phyloP scores from a whole-genome alignment of 1,140 invertebrate species.

The Diuraphis noxia region DNA sequence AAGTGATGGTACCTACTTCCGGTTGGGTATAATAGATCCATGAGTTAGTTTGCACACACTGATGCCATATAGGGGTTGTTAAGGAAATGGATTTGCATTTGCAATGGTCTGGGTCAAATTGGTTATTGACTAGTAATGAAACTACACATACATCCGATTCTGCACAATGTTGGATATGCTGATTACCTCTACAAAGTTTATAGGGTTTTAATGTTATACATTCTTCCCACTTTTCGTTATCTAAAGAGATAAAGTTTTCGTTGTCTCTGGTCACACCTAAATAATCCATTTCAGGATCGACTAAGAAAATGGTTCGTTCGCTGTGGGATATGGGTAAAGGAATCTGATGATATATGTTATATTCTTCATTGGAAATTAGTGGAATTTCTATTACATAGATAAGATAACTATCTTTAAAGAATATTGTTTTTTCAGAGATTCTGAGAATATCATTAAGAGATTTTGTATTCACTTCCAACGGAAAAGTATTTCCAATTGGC shows the following conservation, averaged over 20 bases:
- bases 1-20: too few species aligned
- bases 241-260: neutral
- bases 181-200: neutral
- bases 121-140: too few species aligned
- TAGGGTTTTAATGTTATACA: neutral
- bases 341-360: neutral
- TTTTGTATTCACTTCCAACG: too few species aligned
- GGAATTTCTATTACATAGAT: too few species aligned
- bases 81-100: too few species aligned
- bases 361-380: too few species aligned
- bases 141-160: too few species aligned
- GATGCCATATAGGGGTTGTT: too few species aligned
- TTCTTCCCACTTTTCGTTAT: neutral
- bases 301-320: neutral
- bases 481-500: too few species aligned
- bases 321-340: neutral
- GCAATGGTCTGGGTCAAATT: too few species aligned
- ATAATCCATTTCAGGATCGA: neutral
- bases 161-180: neutral
- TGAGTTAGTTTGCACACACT: too few species aligned
- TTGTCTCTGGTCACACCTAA: neutral
- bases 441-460: neutral
- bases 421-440: neutral
- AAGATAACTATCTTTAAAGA: neutral
- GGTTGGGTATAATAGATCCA: too few species aligned